Evolutionary conservation across 1,140 invertebrate species (phyloP).

Genomic region (Ostrea edulis): DNA sequence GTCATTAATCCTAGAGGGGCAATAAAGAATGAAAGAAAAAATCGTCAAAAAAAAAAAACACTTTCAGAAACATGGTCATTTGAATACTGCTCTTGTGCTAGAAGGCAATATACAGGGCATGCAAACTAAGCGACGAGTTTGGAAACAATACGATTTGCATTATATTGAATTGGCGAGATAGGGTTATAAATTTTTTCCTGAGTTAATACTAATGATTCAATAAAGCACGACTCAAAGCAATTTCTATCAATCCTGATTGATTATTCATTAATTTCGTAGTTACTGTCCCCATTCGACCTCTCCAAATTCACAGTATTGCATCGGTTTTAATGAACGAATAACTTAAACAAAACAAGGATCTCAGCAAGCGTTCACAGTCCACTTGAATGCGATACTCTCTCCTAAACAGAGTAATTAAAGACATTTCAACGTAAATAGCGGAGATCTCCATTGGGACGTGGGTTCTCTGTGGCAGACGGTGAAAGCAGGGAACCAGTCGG

Average conservation of each 20-base stretch:
- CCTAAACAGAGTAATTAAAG: conserved; percentile 33
- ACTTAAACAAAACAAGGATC: neutral
- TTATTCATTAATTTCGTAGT: conserved; percentile 33
- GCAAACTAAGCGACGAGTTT: conserved; percentile 21
- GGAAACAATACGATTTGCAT: neutral
- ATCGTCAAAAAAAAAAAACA: too few relatives aligned
- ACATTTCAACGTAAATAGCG: conserved; percentile 1
- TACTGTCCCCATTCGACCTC: conserved; percentile 3
- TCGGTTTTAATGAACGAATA: conserved; percentile 24
- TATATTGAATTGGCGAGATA: neutral
- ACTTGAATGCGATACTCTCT: conserved; percentile 1
- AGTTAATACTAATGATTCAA: conserved; percentile 33
- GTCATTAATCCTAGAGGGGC: too few relatives aligned
- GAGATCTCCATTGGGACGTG: neutral
- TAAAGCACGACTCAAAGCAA: conserved; percentile 17
- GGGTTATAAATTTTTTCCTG: conserved; percentile 1
- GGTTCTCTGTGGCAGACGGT: neutral
- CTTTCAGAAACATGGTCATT: too few relatives aligned
- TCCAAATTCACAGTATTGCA: conserved; percentile 20
- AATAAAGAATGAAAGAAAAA: neutral
- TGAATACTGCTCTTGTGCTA: too few relatives aligned
- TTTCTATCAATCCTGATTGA: conserved; percentile 25
- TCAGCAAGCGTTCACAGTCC: neutral
- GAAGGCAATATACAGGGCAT: neutral
- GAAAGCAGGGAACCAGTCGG: neutral